Evolutionary conservation across 2,113 vertebrate genomes (phyloP), one percentile per base, ranked within the genome.

Genomic region (Poicephalus meyeri): DNA sequence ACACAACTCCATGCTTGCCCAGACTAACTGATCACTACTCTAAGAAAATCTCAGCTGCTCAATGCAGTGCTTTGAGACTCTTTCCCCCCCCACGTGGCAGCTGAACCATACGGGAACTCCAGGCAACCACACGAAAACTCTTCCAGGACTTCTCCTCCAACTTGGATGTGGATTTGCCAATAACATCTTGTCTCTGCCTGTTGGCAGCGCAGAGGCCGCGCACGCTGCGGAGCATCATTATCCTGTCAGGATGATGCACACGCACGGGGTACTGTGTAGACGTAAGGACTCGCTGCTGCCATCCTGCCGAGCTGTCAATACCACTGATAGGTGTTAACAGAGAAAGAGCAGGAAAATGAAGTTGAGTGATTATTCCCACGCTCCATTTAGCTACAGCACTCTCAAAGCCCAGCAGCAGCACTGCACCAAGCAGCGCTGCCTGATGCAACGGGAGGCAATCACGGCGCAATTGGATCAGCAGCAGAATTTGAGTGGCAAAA

Each of bases 11-110:
- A 7, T 29, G 93, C 96, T 81, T 92, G 93, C 96, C 95, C 91
- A 84, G 86, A 95, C 89, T 97, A 97, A 97, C 93, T 89, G 94
- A 94, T 79, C 6, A 0, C 88, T 41, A n/a, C 92, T 96, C 86
- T 13, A 96, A 95, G 94, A 93, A 96, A 94, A 13, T 5, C 79
- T 31, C 86, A 73, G 90, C 86, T 37, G 80, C 70, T 39, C 65
- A 29, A 37, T 15, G 11, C 41, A 2, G 55, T 0, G 42, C 88
- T 81, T 46, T 5, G 55, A 91, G 92, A 31, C 70, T 83, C 89
- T 64, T 58, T 88, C 86, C 46, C 52, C 23, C 92, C 86, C 49
- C 50, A 20, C 15, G 23, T 5, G 82, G 60, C 86, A 72, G 46
- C 73, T 13, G 61, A 33, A 82, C 80, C 49, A 2, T 0, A 8